Evolutionary conservation across 1,140 invertebrate species (phyloP).

Genomic region (Muscidifurax raptorellus): DNA sequence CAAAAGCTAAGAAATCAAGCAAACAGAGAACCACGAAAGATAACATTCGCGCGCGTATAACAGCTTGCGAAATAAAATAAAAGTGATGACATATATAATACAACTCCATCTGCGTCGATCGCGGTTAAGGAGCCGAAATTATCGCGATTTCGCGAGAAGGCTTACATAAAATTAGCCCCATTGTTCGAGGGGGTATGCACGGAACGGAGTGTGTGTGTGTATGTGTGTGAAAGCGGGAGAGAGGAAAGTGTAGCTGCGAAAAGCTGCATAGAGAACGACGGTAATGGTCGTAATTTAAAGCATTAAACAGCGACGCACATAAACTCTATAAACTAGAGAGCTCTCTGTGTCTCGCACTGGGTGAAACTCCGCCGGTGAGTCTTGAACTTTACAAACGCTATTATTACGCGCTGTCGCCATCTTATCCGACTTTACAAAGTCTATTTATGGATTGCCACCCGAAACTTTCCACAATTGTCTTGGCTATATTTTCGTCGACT

Average conservation of each 20-base stretch:
- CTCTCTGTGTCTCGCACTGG: neutral
- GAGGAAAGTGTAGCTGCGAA: neutral
- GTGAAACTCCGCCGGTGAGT: neutral
- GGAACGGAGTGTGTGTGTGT: neutral
- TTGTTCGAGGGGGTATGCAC: neutral
- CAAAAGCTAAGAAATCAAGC: neutral
- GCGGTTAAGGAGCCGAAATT: neutral
- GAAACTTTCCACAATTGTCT: neutral
- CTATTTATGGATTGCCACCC: neutral
- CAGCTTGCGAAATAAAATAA: neutral
- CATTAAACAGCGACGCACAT: constrained; percentile 5
- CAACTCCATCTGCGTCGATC: neutral
- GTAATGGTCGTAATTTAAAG: neutral
- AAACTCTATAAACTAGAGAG: constrained; percentile 23
- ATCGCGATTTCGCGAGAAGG: neutral
- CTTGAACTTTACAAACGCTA: constrained; percentile 28
- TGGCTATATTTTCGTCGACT: neutral
- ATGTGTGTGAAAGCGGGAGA: neutral
- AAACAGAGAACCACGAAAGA: neutral
- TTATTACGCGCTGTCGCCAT: constrained; percentile 3
- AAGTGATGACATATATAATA: neutral
- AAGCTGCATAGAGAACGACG: neutral
- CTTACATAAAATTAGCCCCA: neutral
- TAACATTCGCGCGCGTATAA: neutral
- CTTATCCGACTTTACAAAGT: constrained; percentile 3